Conservation (phyloP, 2,888 invertebrate species). For the Luperina testacea region DNA sequence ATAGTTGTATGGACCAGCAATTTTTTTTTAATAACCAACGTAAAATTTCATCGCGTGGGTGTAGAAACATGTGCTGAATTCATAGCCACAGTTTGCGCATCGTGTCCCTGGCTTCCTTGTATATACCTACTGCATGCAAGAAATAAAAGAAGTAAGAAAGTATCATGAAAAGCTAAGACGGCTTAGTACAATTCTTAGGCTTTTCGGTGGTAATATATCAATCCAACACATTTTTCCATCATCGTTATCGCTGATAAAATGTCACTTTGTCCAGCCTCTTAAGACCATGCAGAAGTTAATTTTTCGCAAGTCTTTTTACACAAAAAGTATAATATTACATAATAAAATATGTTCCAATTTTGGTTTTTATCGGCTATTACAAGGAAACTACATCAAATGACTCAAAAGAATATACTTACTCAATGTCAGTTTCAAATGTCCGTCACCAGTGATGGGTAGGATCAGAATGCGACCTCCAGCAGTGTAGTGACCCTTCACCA, state of each 20-base stretch:
- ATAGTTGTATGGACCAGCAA: too few species aligned
- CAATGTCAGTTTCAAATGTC: constrained; percentile 69
- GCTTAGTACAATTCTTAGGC: neutral
- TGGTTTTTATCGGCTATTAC: neutral
- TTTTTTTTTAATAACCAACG: too few species aligned
- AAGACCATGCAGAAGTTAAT: neutral
- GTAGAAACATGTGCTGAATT: too few species aligned
- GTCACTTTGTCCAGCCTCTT: neutral
- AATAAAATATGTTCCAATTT: neutral
- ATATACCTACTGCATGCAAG: neutral
- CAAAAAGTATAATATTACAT: too few species aligned
- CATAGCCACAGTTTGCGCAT: too few species aligned
- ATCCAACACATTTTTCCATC: neutral
- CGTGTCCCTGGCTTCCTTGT: too few species aligned
- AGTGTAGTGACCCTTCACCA: constrained; percentile 67
- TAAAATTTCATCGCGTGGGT: too few species aligned
- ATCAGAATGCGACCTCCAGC: constrained; percentile 71
- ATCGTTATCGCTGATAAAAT: too few species aligned
- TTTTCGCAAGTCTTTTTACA: too few species aligned
- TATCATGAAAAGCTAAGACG: neutral
- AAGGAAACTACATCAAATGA: neutral
- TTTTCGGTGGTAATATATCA: neutral
- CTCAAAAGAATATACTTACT: constrained; percentile 47
- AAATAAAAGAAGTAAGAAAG: neutral
- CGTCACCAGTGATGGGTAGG: constrained; percentile 73